Conservation (phyloP, 1,140 invertebrate species). For the Pseudomyrmex concolor region DNA sequence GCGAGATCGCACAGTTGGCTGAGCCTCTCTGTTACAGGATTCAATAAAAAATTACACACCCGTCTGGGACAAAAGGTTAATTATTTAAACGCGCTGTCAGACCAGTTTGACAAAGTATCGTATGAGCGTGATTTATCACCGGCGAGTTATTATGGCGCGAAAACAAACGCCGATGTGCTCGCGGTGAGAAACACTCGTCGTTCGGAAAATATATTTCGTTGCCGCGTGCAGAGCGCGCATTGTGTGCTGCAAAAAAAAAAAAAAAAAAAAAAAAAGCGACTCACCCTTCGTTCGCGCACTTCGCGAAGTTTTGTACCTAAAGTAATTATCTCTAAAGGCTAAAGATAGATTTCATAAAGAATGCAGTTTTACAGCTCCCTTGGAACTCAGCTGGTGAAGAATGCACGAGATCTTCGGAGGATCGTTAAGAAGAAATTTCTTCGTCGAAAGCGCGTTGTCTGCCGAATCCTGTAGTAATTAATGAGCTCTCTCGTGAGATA, state of each 20-base stretch:
- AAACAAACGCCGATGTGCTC: constrained; percentile 57
- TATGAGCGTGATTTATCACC: constrained; percentile 43
- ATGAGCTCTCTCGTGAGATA: neutral
- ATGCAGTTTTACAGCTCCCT: constrained; percentile 37
- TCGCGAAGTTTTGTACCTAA: constrained; percentile 42
- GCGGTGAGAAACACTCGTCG: constrained; percentile 61
- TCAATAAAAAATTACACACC: constrained; percentile 65
- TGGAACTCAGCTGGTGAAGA: constrained; percentile 24
- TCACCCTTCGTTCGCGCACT: constrained; percentile 21
- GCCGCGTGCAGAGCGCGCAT: constrained; percentile 33
- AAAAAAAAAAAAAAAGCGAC: neutral
- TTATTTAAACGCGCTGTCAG: constrained; percentile 66
- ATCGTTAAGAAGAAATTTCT: constrained; percentile 42
- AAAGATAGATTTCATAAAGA: constrained; percentile 47
- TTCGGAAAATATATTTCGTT: constrained; percentile 63
- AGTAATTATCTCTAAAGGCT: constrained; percentile 48
- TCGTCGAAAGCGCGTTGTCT: constrained; percentile 27
- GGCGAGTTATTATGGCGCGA: constrained; percentile 31
- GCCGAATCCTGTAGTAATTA: constrained; percentile 38
- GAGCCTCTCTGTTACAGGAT: constrained; percentile 28
- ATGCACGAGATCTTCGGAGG: constrained; percentile 14
- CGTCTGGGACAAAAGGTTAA: constrained; percentile 47
- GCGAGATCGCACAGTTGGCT: constrained; percentile 3
- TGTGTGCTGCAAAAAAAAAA: neutral
- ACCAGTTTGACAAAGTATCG: constrained; percentile 60